Base-by-base conservation (phyloP, 2,113 vertebrate species). In the Erythrolamprus reginae region DNA sequence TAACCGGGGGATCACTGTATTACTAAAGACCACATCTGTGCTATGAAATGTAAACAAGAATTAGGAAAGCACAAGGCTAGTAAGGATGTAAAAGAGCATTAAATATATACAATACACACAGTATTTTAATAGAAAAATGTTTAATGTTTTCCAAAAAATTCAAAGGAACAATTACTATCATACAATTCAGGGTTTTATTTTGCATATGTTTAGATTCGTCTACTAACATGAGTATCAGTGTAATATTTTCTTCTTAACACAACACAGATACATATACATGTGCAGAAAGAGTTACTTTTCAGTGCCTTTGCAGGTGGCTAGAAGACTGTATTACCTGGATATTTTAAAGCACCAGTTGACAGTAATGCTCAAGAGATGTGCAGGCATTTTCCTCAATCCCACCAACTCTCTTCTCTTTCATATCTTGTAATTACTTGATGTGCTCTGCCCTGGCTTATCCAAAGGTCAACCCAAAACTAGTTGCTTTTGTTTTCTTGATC, bases 91-190 rank as follows among this genome's bases (percentile, higher is more conserved):
- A 53, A 77, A 45, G 38, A 90, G n/a, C 23, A 19, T 24, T 51
- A 90, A 0, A 90, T 90, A 92, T 2, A 82, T 21, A 90, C 52
- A 90, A 17, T 52, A 52, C 4, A 89, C 47, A 91, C 91, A 4
- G 8, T n/a, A 61, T 5, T 92, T 97, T 94, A 94, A 58, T 97
- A 97, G 94, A 97, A 97, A 97, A 97, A 92, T 88, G 93, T 95
- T 97, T 97, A 97, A 97, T 97, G 92, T 89, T 95, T 94, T 33
- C 28, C 28, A 95, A 50, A 92, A 88, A 89, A 23, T 88, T 28
- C 17, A 90, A 89, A 86, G 92, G 10, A 93, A 94, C 88, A 94
- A 94, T 95, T 93, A 92, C 93, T 93, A 87, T 93, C 90, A 95
- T 83, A 93, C 89, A 91, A 91, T 92, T 21, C 90, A 88, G 47